Percentiles rank a stretch among this genome's conserved stretches.
phyloP scores from a whole-genome alignment of 2,888 invertebrate species.

The Xanthorhoe designata region DNA sequence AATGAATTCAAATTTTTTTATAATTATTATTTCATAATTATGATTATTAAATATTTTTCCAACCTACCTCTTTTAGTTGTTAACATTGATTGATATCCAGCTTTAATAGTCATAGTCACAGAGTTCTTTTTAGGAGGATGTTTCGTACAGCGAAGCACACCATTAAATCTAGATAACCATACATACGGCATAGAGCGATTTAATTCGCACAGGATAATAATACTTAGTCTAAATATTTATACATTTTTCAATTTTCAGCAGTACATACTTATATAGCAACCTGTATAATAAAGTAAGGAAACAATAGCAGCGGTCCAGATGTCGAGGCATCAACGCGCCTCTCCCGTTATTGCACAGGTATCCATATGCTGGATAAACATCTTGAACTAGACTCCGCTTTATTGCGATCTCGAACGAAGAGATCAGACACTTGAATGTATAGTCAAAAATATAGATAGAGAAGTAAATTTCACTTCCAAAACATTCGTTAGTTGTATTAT shows the following conservation, averaged over 20 bases:
- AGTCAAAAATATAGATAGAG: too few species aligned
- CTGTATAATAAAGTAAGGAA: conserved; percentile 35
- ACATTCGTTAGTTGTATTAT: too few species aligned
- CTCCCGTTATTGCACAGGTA: conserved; percentile 32
- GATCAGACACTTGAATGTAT: background rate
- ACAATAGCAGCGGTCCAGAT: conserved; percentile 34
- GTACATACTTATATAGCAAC: background rate
- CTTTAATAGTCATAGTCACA: too few species aligned
- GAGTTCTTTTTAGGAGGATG: too few species aligned
- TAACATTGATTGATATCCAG: too few species aligned
- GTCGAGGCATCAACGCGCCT: conserved; percentile 28
- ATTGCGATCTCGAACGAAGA: conserved; percentile 7
- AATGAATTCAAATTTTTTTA: too few species aligned
- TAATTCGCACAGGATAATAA: background rate
- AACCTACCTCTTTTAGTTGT: too few species aligned
- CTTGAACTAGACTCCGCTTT: conserved; percentile 16
- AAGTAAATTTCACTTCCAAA: too few species aligned
- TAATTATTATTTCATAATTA: too few species aligned
- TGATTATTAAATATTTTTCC: too few species aligned
- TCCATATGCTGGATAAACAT: conserved; percentile 22
- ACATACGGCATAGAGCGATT: background rate
- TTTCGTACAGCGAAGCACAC: too few species aligned
- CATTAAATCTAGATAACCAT: too few species aligned
- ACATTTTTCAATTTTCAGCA: background rate
- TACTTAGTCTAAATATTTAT: background rate